phyloP scores from a whole-genome alignment of 2,113 vertebrate genomes.

The Sceloporus undulatus region DNA sequence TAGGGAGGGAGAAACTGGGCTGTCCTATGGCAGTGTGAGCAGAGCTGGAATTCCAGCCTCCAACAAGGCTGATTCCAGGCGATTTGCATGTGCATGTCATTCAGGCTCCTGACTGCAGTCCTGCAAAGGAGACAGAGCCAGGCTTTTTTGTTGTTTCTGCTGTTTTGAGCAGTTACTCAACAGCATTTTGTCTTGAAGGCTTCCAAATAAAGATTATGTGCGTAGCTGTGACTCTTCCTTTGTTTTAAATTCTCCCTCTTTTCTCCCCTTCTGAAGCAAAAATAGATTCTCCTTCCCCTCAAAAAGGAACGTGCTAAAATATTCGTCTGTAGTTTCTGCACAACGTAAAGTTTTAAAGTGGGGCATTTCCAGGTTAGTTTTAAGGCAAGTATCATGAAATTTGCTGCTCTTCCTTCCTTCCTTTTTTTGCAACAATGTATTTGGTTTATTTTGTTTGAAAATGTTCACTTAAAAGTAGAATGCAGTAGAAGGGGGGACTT shows the following conservation, averaged over 20 bases:
- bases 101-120: constrained; percentile 47
- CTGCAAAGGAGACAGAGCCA: constrained; percentile 31
- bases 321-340: background rate
- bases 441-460: background rate
- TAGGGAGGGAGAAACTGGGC: constrained; percentile 55
- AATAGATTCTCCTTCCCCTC: rapidly evolving
- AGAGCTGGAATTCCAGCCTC: constrained; percentile 64
- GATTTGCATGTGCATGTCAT: constrained; percentile 70
- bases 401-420: background rate
- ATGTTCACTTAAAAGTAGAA: background rate
- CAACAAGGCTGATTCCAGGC: constrained; percentile 56
- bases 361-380: background rate
- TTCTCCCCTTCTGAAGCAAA: constrained; percentile 15
- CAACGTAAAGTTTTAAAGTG: background rate
- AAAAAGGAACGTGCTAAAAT: rapidly evolving
- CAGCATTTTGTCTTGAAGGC: background rate
- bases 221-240: background rate
- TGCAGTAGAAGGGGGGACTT: background rate
- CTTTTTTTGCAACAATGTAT: background rate
- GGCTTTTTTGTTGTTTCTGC: constrained; percentile 27
- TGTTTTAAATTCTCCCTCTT: background rate
- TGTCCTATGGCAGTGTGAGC: constrained; percentile 61
- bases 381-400: background rate
- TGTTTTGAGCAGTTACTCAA: constrained; percentile 14
- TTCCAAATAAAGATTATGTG: constrained; percentile 2